phyloP scores from a whole-genome alignment of 2,888 invertebrate genomes.

The Drosophila diplacantha region DNA sequence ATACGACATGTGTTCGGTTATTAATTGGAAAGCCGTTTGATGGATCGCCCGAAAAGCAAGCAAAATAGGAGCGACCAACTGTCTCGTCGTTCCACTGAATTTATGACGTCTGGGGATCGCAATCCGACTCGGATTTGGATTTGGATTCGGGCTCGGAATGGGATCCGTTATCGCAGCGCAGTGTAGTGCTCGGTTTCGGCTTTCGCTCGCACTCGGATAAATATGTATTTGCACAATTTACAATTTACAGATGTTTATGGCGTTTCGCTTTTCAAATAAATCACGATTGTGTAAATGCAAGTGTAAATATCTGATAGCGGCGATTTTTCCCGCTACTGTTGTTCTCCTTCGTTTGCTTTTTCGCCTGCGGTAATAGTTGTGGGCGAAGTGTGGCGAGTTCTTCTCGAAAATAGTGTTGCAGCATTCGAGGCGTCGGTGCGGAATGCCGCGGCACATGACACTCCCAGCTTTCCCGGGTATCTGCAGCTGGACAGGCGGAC shows the following conservation, averaged over 20 bases:
- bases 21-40: slow-evolving; percentile 65
- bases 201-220: slow-evolving; percentile 37
- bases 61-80: slow-evolving; percentile 47
- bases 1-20: slow-evolving; percentile 47
- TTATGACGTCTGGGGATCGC: slow-evolving; percentile 48
- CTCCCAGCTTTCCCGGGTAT: slow-evolving; percentile 33
- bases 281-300: slow-evolving; percentile 64
- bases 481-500: slow-evolving; percentile 43
- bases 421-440: slow-evolving; percentile 58
- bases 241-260: slow-evolving; percentile 70
- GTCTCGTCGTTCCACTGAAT: slow-evolving; percentile 52
- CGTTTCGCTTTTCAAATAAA: slow-evolving; percentile 53
- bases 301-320: slow-evolving; percentile 50
- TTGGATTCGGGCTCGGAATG: slow-evolving; percentile 15
- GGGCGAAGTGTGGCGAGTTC: slow-evolving; percentile 74
- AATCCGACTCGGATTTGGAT: slow-evolving; percentile 22
- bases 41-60: slow-evolving; percentile 55
- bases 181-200: slow-evolving; percentile 25
- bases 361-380: slow-evolving; percentile 73
- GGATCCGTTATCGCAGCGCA: slow-evolving; percentile 35
- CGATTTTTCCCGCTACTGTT: slow-evolving; percentile 24
- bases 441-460: slow-evolving; percentile 61
- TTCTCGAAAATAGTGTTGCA: slow-evolving; percentile 65
- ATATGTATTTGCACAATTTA: slow-evolving; percentile 66
- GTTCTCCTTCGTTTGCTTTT: slow-evolving; percentile 25